These are phyloP conservation scores for Mycalesis mineus DNA, from an alignment of 2,888 invertebrate genomes.

Conservation along the genomic window DNA sequence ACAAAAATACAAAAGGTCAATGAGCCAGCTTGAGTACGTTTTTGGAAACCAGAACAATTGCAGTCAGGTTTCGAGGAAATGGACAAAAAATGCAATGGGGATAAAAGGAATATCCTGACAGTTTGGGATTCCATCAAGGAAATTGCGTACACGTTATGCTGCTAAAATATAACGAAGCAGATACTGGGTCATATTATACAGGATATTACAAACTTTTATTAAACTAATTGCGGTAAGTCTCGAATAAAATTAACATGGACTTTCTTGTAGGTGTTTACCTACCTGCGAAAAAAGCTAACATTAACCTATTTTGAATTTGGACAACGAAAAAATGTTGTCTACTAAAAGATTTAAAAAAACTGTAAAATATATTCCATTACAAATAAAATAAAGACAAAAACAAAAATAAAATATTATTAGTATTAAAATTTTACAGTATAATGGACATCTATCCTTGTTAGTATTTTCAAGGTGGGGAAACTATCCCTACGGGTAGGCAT, in stretches of 20 bases:
- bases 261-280: conserved; percentile 22
- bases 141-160: conserved; percentile 34
- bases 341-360: too few species aligned
- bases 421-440: too few species aligned
- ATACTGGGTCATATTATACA: conserved; percentile 7
- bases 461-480: too few species aligned
- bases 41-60: conserved; percentile 32
- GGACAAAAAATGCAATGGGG: conserved; percentile 30
- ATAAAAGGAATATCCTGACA: conserved; percentile 35
- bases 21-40: conserved; percentile 29
- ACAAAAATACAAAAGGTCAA: conserved; percentile 31
- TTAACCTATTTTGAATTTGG: conserved; percentile 31
- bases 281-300: too few species aligned
- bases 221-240: neutral
- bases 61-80: conserved; percentile 34
- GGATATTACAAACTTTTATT: too few species aligned
- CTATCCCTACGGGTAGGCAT: too few species aligned
- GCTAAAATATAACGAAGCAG: conserved; percentile 28
- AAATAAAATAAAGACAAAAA: too few species aligned
- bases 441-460: too few species aligned
- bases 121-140: conserved; percentile 34
- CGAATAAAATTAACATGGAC: neutral
- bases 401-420: too few species aligned
- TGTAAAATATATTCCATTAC: too few species aligned
- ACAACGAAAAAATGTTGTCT: too few species aligned